A percentile compares a stretch with the other conserved stretches of the same genome.
These are phyloP conservation scores for Agrotis ipsilon DNA, from an alignment of 2,888 invertebrate species.

Conservation along the genomic window DNA sequence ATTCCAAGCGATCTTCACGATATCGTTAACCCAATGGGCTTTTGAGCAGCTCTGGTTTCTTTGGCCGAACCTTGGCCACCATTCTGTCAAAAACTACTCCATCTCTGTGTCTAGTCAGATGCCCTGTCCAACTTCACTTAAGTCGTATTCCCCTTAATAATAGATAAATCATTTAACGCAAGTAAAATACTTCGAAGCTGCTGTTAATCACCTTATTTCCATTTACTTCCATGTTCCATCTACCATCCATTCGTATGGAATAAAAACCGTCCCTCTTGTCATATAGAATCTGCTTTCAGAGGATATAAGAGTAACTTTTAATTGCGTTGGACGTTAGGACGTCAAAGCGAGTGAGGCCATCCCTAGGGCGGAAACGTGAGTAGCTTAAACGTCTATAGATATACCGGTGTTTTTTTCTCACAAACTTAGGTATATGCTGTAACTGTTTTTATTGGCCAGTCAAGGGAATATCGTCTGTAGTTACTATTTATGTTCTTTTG, in stretches of 20 bases:
- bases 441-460: constrained; percentile 34
- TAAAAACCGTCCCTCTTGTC: constrained; percentile 50
- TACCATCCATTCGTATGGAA: constrained; percentile 11
- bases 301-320: constrained; percentile 66
- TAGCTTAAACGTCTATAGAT: constrained; percentile 38
- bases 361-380: constrained; percentile 46
- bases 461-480: constrained; percentile 33
- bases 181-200: background rate
- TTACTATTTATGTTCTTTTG: constrained; percentile 27
- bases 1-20: too few relatives aligned
- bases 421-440: constrained; percentile 36
- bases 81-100: too few relatives aligned
- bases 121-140: too few relatives aligned
- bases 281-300: constrained; percentile 45
- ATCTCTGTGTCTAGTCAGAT: too few relatives aligned
- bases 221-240: background rate
- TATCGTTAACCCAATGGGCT: too few relatives aligned
- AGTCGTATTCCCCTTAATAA: too few relatives aligned
- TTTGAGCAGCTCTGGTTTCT: too few relatives aligned
- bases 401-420: constrained; percentile 31
- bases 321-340: constrained; percentile 62
- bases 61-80: too few relatives aligned
- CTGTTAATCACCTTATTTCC: background rate
- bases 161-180: too few relatives aligned
- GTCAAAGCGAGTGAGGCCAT: constrained; percentile 58